Percentiles rank a stretch among this genome's conserved stretches.
Evolutionary conservation across 2,797 vertebrate species (phyloP).

Genomic region (Megaceryle alcyon): DNA sequence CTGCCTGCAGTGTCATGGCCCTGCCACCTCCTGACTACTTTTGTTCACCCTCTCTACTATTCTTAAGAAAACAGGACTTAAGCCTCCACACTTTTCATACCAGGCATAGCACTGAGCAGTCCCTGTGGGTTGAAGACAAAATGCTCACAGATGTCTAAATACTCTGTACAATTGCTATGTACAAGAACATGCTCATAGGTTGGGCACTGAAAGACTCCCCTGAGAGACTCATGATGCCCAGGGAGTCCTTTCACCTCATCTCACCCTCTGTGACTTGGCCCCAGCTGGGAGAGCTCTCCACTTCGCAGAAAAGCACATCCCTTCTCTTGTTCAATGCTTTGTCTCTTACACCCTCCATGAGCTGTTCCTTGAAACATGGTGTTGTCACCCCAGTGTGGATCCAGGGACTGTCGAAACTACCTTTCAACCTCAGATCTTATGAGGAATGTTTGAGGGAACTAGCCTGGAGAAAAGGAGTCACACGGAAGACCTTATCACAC

Average conservation of each 20-base stretch:
- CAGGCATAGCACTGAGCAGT: background rate
- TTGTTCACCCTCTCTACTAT: background rate
- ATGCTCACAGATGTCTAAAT: background rate
- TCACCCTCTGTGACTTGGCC: background rate
- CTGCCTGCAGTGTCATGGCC: background rate
- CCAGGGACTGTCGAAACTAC: background rate
- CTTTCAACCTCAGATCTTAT: background rate
- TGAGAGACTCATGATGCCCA: background rate
- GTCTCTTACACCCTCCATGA: background rate
- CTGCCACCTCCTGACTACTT: constrained; percentile 1
- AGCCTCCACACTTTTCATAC: background rate
- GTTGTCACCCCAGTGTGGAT: background rate
- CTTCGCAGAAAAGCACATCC: background rate
- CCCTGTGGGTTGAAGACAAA: background rate
- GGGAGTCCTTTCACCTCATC: background rate
- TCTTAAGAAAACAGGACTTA: background rate
- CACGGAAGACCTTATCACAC: too few relatives aligned
- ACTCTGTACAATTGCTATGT: background rate
- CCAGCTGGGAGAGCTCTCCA: background rate
- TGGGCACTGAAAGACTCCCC: background rate
- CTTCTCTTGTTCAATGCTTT: background rate
- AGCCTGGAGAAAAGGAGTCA: too few relatives aligned
- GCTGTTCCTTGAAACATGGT: background rate
- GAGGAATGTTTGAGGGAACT: too few relatives aligned
- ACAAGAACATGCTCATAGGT: background rate